phyloP scores from a whole-genome alignment of 2,113 vertebrate genomes.

The Rafetus swinhoei region DNA sequence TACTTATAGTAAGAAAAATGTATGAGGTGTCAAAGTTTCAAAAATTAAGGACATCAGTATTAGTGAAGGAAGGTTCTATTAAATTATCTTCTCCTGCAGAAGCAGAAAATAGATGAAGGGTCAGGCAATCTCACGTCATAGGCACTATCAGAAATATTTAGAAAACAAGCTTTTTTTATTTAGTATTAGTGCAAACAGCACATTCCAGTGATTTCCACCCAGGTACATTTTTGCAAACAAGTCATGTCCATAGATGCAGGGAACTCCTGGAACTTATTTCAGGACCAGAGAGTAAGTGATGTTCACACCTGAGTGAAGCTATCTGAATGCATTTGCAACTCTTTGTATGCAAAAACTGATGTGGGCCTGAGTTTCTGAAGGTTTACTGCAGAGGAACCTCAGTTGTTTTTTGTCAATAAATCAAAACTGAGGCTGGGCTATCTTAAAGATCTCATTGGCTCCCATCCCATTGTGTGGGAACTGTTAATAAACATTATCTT shows the following conservation, averaged over 20 bases:
- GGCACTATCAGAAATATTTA: neutral
- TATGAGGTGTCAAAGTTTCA: neutral
- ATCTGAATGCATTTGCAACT: neutral
- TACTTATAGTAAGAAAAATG: neutral
- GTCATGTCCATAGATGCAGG: neutral
- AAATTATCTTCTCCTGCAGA: neutral
- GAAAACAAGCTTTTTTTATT: neutral
- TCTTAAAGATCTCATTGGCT: neutral
- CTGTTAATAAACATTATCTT: slow-evolving; percentile 11
- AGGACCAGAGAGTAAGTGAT: neutral
- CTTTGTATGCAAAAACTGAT: neutral
- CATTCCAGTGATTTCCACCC: fast-evolving
- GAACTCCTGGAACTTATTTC: neutral
- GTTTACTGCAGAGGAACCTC: slow-evolving; percentile 24
- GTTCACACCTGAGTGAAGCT: neutral
- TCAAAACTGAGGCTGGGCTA: neutral
- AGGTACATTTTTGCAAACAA: neutral
- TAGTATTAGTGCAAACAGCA: neutral
- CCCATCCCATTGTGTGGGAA: neutral
- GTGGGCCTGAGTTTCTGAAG: neutral
- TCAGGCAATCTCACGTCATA: neutral
- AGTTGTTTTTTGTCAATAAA: neutral
- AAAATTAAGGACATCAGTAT: neutral
- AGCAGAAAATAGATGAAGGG: neutral
- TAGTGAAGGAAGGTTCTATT: neutral